These are phyloP conservation scores for Charaxes varanes DNA, from an alignment of 1,140 invertebrate genomes.

Conservation along the genomic window DNA sequence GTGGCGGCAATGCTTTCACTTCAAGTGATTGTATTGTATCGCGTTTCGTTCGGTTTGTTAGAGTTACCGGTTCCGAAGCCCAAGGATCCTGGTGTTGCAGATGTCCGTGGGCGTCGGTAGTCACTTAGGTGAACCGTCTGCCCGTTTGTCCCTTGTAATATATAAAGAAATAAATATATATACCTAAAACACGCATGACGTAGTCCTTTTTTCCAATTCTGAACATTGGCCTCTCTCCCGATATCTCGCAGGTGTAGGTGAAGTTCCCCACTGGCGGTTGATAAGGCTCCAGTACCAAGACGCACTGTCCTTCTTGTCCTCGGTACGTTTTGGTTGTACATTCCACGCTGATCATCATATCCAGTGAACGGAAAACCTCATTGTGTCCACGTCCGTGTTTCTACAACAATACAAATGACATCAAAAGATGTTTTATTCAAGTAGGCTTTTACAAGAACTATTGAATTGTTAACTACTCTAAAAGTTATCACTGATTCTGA, in stretches of 20 bases:
- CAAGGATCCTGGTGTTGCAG: no score
- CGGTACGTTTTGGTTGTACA: constrained; percentile 22
- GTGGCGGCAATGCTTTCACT: no score
- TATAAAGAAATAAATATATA: constrained; percentile 5
- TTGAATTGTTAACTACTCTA: no score
- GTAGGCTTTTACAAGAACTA: no score
- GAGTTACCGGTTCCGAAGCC: no score
- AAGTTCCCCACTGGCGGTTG: constrained; percentile 29
- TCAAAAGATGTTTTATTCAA: neutral
- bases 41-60: no score
- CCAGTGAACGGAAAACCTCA: constrained; percentile 23
- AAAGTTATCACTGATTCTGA: no score
- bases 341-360: constrained; percentile 25
- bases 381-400: constrained; percentile 22
- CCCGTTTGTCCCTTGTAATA: no score
- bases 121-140: no score
- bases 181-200: constrained; percentile 31
- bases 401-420: constrained; percentile 16
- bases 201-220: constrained; percentile 31
- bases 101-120: no score
- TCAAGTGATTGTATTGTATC: no score
- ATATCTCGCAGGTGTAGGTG: constrained; percentile 42
- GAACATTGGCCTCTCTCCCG: constrained; percentile 49
- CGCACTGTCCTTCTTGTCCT: constrained; percentile 30
- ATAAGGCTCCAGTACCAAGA: constrained; percentile 28